Percentiles rank a stretch among this genome's conserved stretches.
Conservation (phyloP, 35 echinoderm and acorn worm species). For the Strongylocentrotus purpuratus region DNA sequence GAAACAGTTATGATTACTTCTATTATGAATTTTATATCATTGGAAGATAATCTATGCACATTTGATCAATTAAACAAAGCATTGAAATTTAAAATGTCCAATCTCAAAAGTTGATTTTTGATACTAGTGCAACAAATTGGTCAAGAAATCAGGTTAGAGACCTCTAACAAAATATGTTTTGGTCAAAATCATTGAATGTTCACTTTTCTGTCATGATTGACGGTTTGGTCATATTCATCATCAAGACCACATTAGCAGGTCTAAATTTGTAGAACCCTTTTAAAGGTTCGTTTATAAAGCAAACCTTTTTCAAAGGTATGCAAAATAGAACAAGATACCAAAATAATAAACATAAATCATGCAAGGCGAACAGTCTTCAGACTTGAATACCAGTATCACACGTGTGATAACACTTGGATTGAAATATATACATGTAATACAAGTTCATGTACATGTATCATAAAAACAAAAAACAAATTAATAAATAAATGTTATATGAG, state of each 20-base stretch:
- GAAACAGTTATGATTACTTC: too few relatives aligned
- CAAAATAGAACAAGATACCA: not conserved
- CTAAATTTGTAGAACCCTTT: not conserved
- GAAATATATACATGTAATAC: not conserved
- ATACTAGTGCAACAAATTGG: too few relatives aligned
- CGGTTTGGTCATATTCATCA: not conserved
- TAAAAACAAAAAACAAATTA: not conserved
- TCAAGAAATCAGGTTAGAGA: too few relatives aligned
- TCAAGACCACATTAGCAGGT: not conserved
- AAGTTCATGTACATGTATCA: not conserved
- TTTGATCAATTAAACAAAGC: too few relatives aligned
- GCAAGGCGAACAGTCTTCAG: not conserved
- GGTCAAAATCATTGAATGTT: too few relatives aligned
- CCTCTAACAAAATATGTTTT: too few relatives aligned
- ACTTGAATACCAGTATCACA: not conserved
- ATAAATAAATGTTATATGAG: not conserved
- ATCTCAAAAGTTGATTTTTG: too few relatives aligned
- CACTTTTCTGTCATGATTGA: too few relatives aligned
- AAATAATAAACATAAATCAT: not conserved
- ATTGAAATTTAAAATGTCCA: too few relatives aligned
- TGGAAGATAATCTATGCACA: too few relatives aligned
- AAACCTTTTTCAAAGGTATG: not conserved
- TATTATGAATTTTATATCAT: too few relatives aligned
- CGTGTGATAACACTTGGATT: not conserved
- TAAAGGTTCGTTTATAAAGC: not conserved